phyloP scores from a whole-genome alignment of 2,113 vertebrate genomes.

The Epinephelus cyanopodus region DNA sequence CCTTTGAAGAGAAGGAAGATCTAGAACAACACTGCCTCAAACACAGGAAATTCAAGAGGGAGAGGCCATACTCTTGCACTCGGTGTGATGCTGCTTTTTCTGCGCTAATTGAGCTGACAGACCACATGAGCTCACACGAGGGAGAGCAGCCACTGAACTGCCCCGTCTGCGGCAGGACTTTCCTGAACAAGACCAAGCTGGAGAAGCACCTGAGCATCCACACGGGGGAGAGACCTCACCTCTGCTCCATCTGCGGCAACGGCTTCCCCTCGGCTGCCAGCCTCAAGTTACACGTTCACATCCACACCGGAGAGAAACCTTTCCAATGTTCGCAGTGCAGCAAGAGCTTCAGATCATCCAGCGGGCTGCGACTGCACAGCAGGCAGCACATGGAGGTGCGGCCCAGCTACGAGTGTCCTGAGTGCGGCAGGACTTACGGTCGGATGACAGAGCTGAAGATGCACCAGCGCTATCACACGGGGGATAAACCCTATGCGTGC shows the following conservation, averaged over 20 bases:
- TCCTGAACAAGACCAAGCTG: slow-evolving; percentile 78
- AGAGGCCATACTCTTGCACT: slow-evolving; percentile 77
- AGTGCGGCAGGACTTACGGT: slow-evolving; percentile 77
- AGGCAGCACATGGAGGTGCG: slow-evolving; percentile 74
- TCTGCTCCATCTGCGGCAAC: slow-evolving; percentile 78
- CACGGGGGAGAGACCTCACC: slow-evolving; percentile 74
- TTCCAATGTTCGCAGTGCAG: slow-evolving; percentile 71
- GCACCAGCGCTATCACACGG: slow-evolving; percentile 82
- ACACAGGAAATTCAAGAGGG: slow-evolving; percentile 72
- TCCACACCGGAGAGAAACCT: slow-evolving; percentile 78
- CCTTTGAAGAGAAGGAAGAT: slow-evolving; percentile 63
- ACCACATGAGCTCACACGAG: slow-evolving; percentile 70
- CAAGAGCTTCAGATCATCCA: slow-evolving; percentile 74
- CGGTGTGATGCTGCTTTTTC: slow-evolving; percentile 70
- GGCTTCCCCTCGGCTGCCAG: slow-evolving; percentile 75
- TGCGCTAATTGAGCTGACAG: slow-evolving; percentile 69
- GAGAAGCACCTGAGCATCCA: slow-evolving; percentile 78
- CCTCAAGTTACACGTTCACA: slow-evolving; percentile 72
- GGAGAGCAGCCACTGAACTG: slow-evolving; percentile 75
- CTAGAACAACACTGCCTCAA: slow-evolving; percentile 75
- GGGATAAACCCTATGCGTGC: slow-evolving; percentile 75
- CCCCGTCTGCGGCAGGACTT: slow-evolving; percentile 69
- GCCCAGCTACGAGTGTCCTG: slow-evolving; percentile 70
- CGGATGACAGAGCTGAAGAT: slow-evolving; percentile 80
- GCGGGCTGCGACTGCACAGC: slow-evolving; percentile 76